These are phyloP conservation scores for Nymphalis urticae DNA, from an alignment of 2,888 invertebrate genomes.

Conservation along the genomic window DNA sequence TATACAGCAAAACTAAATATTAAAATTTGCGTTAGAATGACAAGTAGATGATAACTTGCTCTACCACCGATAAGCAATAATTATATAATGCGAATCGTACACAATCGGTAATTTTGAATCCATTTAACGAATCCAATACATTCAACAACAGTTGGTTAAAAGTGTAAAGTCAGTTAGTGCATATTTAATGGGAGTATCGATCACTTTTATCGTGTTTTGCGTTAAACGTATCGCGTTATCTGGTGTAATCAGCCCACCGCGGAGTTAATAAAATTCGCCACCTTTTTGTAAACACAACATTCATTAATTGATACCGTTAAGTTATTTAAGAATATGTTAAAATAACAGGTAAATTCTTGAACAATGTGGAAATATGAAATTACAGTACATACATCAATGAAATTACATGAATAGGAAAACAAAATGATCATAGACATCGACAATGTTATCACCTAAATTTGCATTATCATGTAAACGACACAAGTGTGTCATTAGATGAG, in stretches of 20 bases:
- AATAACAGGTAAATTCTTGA: background rate
- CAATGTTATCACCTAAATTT: background rate
- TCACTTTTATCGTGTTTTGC: slow-evolving; percentile 33
- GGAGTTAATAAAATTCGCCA: slow-evolving; percentile 34
- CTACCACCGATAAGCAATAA: too few species aligned
- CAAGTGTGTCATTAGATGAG: background rate
- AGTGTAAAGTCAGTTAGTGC: slow-evolving; percentile 9
- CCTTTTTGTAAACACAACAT: slow-evolving; percentile 20
- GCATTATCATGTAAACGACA: background rate
- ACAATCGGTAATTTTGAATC: too few species aligned
- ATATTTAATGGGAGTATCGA: slow-evolving; percentile 25
- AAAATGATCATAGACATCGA: background rate
- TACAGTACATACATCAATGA: too few species aligned
- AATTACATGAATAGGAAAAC: background rate
- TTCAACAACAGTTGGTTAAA: background rate
- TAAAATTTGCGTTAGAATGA: too few species aligned
- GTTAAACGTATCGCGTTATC: slow-evolving; percentile 23
- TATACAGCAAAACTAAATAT: too few species aligned
- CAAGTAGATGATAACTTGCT: too few species aligned
- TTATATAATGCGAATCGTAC: too few species aligned
- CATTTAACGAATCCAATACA: too few species aligned
- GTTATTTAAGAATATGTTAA: background rate
- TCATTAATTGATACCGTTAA: background rate
- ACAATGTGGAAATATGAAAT: too few species aligned
- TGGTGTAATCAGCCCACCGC: slow-evolving; percentile 23